phyloP scores from a whole-genome alignment of 2,888 invertebrate genomes.

The Drosophila meridiana region DNA sequence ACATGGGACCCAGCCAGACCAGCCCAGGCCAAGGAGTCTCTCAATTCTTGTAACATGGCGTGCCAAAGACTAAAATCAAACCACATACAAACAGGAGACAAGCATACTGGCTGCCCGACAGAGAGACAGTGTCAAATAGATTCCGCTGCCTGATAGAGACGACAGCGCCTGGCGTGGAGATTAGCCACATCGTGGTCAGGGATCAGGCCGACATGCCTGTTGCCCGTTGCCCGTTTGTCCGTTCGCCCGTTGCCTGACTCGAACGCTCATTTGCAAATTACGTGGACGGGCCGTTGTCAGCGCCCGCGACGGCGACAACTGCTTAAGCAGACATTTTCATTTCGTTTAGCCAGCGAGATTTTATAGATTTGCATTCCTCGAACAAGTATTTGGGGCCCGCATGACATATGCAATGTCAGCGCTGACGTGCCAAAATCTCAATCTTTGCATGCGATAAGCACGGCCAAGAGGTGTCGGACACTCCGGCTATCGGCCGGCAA shows the following conservation, averaged over 20 bases:
- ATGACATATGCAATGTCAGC: conserved; percentile 59
- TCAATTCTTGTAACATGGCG: conserved; percentile 44
- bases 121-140: conserved; percentile 71
- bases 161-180: conserved; percentile 65
- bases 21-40: conserved; percentile 19
- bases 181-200: conserved; percentile 69
- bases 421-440: conserved; percentile 60
- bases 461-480: conserved; percentile 61
- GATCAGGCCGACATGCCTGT: conserved; percentile 48
- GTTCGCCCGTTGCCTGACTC: conserved; percentile 28
- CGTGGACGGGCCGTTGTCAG: conserved; percentile 70
- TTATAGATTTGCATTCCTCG: conserved; percentile 71
- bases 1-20: conserved; percentile 1
- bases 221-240: conserved; percentile 10
- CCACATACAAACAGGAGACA: conserved; percentile 51
- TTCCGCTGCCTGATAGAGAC: conserved; percentile 71
- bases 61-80: conserved; percentile 73
- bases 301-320: conserved; percentile 41
- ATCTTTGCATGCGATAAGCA: conserved; percentile 56
- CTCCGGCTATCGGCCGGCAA: conserved; percentile 62
- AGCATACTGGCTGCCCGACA: conserved; percentile 25
- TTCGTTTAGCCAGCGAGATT: conserved; percentile 68
- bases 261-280: conserved; percentile 70
- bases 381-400: conserved; percentile 43
- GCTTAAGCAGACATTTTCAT: conserved; percentile 73